These are phyloP conservation scores for Drosophila tripunctata DNA, from an alignment of 2,888 invertebrate genomes.

Conservation along the genomic window DNA sequence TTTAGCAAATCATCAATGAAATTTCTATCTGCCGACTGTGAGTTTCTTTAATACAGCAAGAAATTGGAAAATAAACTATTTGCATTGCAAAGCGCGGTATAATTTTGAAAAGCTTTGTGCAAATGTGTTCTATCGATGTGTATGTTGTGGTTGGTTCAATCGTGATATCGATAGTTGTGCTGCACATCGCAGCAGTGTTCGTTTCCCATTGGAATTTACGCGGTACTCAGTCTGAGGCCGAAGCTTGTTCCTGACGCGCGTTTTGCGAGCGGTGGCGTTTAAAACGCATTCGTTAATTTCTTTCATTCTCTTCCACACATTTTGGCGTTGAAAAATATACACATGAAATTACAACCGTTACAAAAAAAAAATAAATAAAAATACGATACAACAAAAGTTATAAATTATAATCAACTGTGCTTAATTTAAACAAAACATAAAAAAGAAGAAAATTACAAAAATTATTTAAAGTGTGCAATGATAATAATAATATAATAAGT, in stretches of 20 bases:
- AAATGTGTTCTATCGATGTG: slow-evolving; percentile 5
- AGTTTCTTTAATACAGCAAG: background rate
- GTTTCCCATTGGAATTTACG: slow-evolving; percentile 54
- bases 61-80: background rate
- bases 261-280: slow-evolving; percentile 65
- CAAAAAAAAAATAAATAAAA: slow-evolving; percentile 8
- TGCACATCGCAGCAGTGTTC: slow-evolving; percentile 1
- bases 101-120: slow-evolving; percentile 13
- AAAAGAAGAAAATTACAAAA: background rate
- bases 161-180: background rate
- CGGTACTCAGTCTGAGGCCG: slow-evolving; percentile 56
- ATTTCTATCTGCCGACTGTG: background rate
- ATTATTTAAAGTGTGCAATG: slow-evolving; percentile 18
- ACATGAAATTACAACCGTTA: slow-evolving; percentile 13
- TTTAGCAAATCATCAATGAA: background rate
- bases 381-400: slow-evolving; percentile 9
- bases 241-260: slow-evolving; percentile 83
- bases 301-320: slow-evolving; percentile 55
- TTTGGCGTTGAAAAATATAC: slow-evolving; percentile 58
- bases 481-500: slow-evolving; percentile 39
- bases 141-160: background rate
- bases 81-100: background rate
- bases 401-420: too few species aligned
- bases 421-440: background rate
- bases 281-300: slow-evolving; percentile 61